Evolutionary conservation across 2,888 invertebrate species (phyloP), one percentile per base, ranked within the genome.

Genomic region (Polydrusus cervinus): DNA sequence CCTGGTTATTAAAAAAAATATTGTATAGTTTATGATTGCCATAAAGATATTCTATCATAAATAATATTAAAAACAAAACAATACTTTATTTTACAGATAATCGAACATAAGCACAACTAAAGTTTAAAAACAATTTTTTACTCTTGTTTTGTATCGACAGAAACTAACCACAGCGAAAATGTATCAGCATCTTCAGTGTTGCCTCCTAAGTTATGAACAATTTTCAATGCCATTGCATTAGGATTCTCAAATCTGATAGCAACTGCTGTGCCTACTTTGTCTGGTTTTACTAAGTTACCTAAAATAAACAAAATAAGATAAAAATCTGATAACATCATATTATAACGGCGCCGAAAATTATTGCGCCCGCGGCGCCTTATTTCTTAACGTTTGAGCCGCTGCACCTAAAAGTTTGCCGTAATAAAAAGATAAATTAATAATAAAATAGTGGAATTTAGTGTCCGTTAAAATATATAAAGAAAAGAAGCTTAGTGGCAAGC

Each of bases 191-290:
- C 65, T 62, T 18, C 70, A 38, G 79, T 64, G 71, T 76, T 76
- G 75, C 80, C 47, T 78, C 79, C 67, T 77, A 82, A 57, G 82
- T 85, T 83, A 11, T 74, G 60, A 10, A 82, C 65, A 16, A 82
- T 64, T 53, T 80, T 82, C n/a, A 77, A 60, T 13, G 77, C 78
- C 75, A 83, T 57, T 18, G 70, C 60, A 11, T 71, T 75, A 5
- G 83, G 25, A 62, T 72, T 79, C 11, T 80, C 79, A 74, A 81
- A 84, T 68, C 79, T 77, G 34, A 83, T 68, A 11, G 83, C 79
- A 10, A 81, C 79, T 0, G 83, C 84, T 14, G 75, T 78, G 8
- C 83, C 84, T 13, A 45, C 45, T n/a, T 77, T 71, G 0, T 55
- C 77, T 34, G 34, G 72, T 68, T 47, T 79, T 64, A 64, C 73